Percentiles rank a stretch among this genome's conserved stretches.
Evolutionary conservation across 2,888 invertebrate genomes (phyloP).

Genomic region (Andrena trimmerana): DNA sequence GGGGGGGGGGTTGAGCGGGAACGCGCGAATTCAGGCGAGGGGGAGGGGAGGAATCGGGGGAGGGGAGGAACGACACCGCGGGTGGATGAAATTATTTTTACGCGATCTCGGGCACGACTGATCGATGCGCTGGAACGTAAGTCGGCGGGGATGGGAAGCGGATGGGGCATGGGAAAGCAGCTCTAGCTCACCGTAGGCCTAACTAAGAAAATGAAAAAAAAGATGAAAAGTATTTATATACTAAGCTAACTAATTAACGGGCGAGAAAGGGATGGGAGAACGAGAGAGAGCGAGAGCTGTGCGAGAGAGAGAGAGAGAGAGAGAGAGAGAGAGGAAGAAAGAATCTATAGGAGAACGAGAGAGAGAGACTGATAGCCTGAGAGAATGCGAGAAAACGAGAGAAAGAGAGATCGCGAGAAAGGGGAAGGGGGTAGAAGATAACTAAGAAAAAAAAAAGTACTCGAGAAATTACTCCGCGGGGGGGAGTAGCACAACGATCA

Average conservation of each 20-base stretch:
- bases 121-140: constrained; percentile 24
- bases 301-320: constrained; percentile 31
- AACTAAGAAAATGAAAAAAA: constrained; percentile 72
- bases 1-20: background rate
- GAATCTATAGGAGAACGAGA: constrained; percentile 44
- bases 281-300: constrained; percentile 41
- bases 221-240: constrained; percentile 80
- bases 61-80: background rate
- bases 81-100: constrained; percentile 57
- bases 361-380: constrained; percentile 50
- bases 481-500: constrained; percentile 77
- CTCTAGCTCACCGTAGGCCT: constrained; percentile 84
- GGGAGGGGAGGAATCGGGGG: background rate
- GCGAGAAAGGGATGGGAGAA: constrained; percentile 70
- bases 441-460: constrained; percentile 62
- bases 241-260: constrained; percentile 80
- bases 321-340: constrained; percentile 49
- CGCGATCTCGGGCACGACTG: constrained; percentile 43
- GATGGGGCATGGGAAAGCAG: constrained; percentile 62
- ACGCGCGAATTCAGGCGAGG: background rate
- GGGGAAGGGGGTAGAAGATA: constrained; percentile 31
- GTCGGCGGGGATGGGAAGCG: constrained; percentile 1
- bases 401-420: constrained; percentile 17
- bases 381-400: constrained; percentile 30
- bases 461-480: constrained; percentile 69